Conservation (phyloP, 2,797 vertebrate genomes). For the Lophotriccus pileatus region DNA sequence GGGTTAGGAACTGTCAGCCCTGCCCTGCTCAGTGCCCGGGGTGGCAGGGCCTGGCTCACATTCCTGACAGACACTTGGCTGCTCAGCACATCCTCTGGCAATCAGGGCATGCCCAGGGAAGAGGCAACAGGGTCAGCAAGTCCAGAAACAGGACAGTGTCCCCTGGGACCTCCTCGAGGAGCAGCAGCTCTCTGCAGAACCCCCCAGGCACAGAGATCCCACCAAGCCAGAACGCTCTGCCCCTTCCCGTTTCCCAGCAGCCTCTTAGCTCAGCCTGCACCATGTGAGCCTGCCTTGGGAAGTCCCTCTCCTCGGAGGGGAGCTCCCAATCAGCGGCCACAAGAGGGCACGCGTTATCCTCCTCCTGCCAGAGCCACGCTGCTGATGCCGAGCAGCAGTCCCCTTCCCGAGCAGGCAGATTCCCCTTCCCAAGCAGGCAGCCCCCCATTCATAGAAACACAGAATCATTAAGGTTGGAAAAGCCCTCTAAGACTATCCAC, state of each 20-base stretch:
- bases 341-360: conserved; percentile 10
- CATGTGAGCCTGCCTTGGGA: background rate
- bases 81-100: background rate
- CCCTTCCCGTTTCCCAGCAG: background rate
- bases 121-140: background rate
- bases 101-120: background rate
- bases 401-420: background rate
- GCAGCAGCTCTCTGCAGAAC: background rate
- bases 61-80: background rate
- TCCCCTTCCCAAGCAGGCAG: background rate
- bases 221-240: background rate
- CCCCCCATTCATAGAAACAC: background rate
- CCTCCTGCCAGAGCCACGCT: background rate
- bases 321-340: background rate
- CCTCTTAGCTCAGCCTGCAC: background rate
- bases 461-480: background rate
- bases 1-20: background rate
- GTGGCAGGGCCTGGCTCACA: background rate
- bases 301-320: background rate
- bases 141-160: background rate
- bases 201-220: background rate
- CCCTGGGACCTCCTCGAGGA: background rate
- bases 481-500: background rate
- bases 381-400: background rate
- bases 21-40: rapidly evolving